These are phyloP conservation scores for Poecilia wingei DNA, from an alignment of 2,797 vertebrate species.

Conservation along the genomic window DNA sequence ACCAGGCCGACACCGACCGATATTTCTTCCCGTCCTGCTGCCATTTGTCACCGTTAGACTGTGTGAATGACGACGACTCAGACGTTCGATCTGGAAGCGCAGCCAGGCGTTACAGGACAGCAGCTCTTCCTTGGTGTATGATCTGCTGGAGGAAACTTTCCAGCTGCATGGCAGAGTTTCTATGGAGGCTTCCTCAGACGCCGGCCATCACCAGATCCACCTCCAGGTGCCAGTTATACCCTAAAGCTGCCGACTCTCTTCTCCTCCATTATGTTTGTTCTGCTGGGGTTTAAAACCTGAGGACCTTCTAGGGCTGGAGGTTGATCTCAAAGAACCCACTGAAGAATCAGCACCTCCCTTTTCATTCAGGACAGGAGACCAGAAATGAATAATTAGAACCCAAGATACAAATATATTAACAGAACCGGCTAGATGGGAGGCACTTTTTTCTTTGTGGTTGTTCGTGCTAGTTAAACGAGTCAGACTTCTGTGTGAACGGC, in stretches of 20 bases:
- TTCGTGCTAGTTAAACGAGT: too few relatives aligned
- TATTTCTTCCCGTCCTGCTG: too few relatives aligned
- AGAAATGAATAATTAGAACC: neutral
- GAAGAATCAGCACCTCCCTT: neutral
- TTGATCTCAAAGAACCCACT: neutral
- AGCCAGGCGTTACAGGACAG: too few relatives aligned
- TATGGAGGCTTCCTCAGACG: neutral
- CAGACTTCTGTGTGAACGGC: too few relatives aligned
- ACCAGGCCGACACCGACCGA: too few relatives aligned
- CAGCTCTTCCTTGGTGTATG: neutral
- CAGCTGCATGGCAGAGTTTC: neutral
- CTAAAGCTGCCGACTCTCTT: neutral
- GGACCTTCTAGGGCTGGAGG: neutral
- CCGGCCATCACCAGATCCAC: neutral
- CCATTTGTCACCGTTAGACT: too few relatives aligned
- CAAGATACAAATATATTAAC: neutral
- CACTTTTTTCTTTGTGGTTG: too few relatives aligned
- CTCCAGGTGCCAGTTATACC: neutral
- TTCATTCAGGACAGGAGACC: neutral
- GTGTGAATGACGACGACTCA: too few relatives aligned
- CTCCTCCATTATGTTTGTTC: neutral
- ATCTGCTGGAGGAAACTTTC: neutral
- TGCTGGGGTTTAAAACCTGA: neutral
- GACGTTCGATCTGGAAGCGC: too few relatives aligned
- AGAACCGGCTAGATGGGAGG: too few relatives aligned